phyloP scores from a whole-genome alignment of 2,113 vertebrate genomes.

The Xyliphius kryptos region DNA sequence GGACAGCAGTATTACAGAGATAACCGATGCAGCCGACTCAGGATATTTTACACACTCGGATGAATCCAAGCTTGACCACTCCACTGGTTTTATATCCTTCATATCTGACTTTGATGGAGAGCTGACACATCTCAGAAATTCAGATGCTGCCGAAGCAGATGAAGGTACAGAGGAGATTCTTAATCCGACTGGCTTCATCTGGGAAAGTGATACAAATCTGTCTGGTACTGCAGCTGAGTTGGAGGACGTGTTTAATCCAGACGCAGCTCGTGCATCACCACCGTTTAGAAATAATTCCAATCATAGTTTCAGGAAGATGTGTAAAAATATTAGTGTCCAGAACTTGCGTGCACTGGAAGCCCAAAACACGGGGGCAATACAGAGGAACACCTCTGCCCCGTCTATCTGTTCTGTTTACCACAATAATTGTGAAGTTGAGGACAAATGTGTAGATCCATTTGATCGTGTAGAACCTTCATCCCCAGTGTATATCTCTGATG shows the following conservation, averaged over 20 bases:
- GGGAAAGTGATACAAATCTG: slow-evolving; percentile 46
- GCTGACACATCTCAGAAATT: slow-evolving; percentile 22
- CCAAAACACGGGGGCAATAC: slow-evolving; percentile 7
- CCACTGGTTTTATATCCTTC: slow-evolving; percentile 17
- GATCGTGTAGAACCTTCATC: slow-evolving; percentile 27
- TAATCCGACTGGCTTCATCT: slow-evolving; percentile 23
- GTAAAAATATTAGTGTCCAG: slow-evolving; percentile 57
- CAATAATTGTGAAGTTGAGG: slow-evolving; percentile 23
- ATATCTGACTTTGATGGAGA: slow-evolving; percentile 34
- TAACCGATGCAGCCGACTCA: slow-evolving; percentile 40
- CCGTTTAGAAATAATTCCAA: slow-evolving; percentile 29
- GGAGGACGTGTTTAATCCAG: slow-evolving; percentile 28
- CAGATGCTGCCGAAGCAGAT: slow-evolving; percentile 16
- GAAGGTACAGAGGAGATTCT: background rate
- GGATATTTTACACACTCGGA: slow-evolving; percentile 47
- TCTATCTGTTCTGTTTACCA: slow-evolving; percentile 20
- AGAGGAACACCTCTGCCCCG: slow-evolving; percentile 38
- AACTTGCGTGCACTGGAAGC: slow-evolving; percentile 54
- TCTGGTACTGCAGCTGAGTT: slow-evolving; percentile 6
- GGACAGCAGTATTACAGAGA: slow-evolving; percentile 41
- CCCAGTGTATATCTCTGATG: slow-evolving; percentile 37
- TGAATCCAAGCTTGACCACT: slow-evolving; percentile 34
- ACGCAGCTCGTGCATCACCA: slow-evolving; percentile 34
- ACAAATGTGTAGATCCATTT: slow-evolving; percentile 27
- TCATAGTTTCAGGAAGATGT: slow-evolving; percentile 47